Base-by-base conservation (phyloP, 2,797 vertebrate genomes). In the Mionectes olivaceus region DNA sequence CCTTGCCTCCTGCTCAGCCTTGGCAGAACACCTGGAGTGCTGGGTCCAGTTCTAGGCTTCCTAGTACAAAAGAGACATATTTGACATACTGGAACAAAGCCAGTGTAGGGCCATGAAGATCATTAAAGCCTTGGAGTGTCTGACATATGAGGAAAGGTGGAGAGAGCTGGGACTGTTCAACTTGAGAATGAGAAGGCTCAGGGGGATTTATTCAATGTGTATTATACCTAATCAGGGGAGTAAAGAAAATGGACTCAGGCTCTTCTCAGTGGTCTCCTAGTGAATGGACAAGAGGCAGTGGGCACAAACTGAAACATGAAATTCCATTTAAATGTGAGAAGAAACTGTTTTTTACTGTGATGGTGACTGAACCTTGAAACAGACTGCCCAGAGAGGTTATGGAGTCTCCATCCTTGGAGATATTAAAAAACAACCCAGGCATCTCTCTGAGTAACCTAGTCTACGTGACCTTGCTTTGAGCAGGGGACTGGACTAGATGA, bases 321-420 rank as follows among this genome's bases (percentile, higher is more conserved):
- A 76, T 56, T 78, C 25, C 10, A 10, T 68, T 43, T 64, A 53
- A 90, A 87, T 2, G 3, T 49, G 27, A 81, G 28, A 55, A 67
- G 57, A n/a, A 57, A 1, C 7, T 13, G n/a, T 59, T 32, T 65
- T 73, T 91, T 67, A 30, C 56, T 37, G 24, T 67, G 30, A 10
- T 11, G 5, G 7, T n/a, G n/a, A n/a, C 37, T 55, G 17, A 73
- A 27, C 49, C 18, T 24, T 0, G 3, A 49, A 83, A 32, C 14
- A 55, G 25, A 15, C 70, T 81, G 13, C 43, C 23, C 74, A 81
- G 19, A 63, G 49, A 81, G 6, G 7, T 2, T 67, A 6, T 64
- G 18, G 33, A 32, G 30, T 50, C n/a, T 91, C 22, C 12, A 21
- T 33, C 46, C 23, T 55, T 74, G 35, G 32, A 64, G 18, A 27